Base-by-base conservation (phyloP, 2,888 invertebrate species). In the Sinentomon sp. region DNA sequence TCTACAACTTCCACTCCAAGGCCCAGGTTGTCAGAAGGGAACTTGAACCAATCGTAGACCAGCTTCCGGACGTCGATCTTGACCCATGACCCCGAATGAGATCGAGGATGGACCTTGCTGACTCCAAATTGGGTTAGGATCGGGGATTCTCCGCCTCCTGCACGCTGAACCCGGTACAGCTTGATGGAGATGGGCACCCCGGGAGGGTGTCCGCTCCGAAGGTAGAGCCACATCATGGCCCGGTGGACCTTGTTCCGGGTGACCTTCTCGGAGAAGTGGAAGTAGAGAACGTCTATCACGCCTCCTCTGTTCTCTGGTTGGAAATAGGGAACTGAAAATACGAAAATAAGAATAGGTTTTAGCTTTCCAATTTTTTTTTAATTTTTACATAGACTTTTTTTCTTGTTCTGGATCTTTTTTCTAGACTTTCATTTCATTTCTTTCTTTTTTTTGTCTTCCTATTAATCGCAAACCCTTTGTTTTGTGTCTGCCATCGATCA, bases 1-100 rank as follows among this genome's bases (percentile, higher is more conserved):
- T 48, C 48, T 9, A 36, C 40, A 40, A 49, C 66, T 52, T 70
- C 71, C 42, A 82, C 62, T 16, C 74, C 64, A 45, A 82, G 66
- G 24, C 76, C 77, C 44, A 71, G 63, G 49, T 71, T 73, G 45
- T 70, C 68, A 35, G 67, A 58, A 3, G 71, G 69, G 49, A 67
- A 61, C 41, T 66, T 66, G 51, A 73, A 68, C 69, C 77, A 78
- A 44, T 72, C 69, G 29, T 64, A 62, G 21, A 77, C 68, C 55
- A 76, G 63, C 28, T 64, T 63, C 27, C 69, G 67, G 6, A 78
- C 59, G 45, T 78, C 74, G 30, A 78, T 56, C 43, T 66, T 65
- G 40, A 76, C 54, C 76, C 76, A 78, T 30, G 61, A 63, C 4
- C 46, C 47, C 12, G 36, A n/a, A n/a, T 53, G 56, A 38, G 30